phyloP scores from a whole-genome alignment of 1,140 invertebrate species.

The Scaptomyza pallida region DNA sequence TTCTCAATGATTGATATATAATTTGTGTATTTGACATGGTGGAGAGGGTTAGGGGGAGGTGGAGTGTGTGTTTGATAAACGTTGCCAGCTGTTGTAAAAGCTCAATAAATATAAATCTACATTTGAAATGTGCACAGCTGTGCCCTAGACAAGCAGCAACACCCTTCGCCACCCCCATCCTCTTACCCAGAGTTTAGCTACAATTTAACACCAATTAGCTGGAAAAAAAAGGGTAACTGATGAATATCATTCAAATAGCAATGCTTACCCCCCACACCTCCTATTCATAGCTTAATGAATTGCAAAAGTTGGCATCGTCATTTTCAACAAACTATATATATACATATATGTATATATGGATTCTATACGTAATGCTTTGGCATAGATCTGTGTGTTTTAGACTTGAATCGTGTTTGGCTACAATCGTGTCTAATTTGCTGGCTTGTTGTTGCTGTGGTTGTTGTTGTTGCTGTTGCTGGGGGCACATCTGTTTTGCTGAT shows the following conservation, averaged over 20 bases:
- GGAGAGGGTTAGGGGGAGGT: neutral
- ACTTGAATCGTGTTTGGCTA: slow-evolving; percentile 66
- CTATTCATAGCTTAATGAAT: slow-evolving; percentile 35
- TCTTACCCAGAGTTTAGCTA: slow-evolving; percentile 20
- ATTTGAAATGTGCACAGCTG: slow-evolving; percentile 65
- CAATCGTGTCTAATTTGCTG: slow-evolving; percentile 78
- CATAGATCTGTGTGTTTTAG: slow-evolving; percentile 33
- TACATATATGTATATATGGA: slow-evolving; percentile 16
- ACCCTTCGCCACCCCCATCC: neutral
- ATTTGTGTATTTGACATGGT: slow-evolving; percentile 36
- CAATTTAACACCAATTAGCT: slow-evolving; percentile 74
- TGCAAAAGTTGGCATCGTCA: slow-evolving; percentile 29
- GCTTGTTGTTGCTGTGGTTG: slow-evolving; percentile 38
- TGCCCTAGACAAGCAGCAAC: slow-evolving; percentile 56
- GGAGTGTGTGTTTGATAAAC: slow-evolving; percentile 47
- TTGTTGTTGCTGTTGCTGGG: slow-evolving; percentile 29
- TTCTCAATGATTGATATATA: slow-evolving; percentile 64
- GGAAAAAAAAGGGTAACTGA: slow-evolving; percentile 62
- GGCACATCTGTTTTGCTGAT: slow-evolving; percentile 51
- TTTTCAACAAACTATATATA: slow-evolving; percentile 32
- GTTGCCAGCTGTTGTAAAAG: slow-evolving; percentile 63
- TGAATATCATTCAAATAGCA: slow-evolving; percentile 57
- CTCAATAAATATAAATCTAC: slow-evolving; percentile 48
- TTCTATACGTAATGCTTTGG: slow-evolving; percentile 44
- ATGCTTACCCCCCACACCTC: neutral